These are phyloP conservation scores for Osmerus eperlanus DNA, from an alignment of 2,113 vertebrate genomes.

Conservation along the genomic window DNA sequence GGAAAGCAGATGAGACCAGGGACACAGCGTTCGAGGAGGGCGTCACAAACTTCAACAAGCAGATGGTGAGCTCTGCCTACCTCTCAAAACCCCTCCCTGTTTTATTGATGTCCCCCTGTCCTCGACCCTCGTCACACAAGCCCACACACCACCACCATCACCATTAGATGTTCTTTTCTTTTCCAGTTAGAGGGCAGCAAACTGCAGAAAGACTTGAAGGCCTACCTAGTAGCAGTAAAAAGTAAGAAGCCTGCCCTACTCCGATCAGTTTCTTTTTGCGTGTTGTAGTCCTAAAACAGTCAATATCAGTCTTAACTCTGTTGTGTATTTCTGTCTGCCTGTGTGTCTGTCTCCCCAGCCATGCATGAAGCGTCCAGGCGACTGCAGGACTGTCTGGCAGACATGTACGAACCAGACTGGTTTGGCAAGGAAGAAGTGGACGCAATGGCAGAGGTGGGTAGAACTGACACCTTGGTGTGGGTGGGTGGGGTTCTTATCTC, in stretches of 20 bases:
- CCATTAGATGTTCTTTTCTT: not conserved
- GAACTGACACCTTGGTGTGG: not conserved
- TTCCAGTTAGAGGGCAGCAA: conserved; percentile 83
- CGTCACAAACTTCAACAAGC: conserved; percentile 94
- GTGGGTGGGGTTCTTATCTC: not conserved
- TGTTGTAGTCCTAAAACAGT: not conserved
- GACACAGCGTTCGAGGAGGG: conserved; percentile 91
- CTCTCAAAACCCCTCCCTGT: not conserved
- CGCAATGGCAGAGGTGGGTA: conserved; percentile 83
- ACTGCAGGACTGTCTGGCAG: conserved; percentile 91
- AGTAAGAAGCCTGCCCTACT: conserved; percentile 65
- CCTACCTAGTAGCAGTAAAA: conserved; percentile 86
- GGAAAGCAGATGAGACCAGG: conserved; percentile 96
- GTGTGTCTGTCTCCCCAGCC: conserved; percentile 66
- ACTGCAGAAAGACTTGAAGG: conserved; percentile 88
- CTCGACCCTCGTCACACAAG: not conserved
- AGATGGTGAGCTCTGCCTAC: conserved; percentile 80
- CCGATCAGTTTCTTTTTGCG: not conserved
- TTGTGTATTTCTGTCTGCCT: conserved; percentile 15
- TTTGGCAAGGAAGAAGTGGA: conserved; percentile 91
- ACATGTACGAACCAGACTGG: conserved; percentile 96
- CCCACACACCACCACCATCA: not conserved
- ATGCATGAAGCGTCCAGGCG: conserved; percentile 97
- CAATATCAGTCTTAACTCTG: not conserved
- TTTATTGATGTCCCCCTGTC: not conserved